A percentile compares a stretch with the other conserved stretches of the same genome.
Evolutionary conservation across 2,797 vertebrate genomes (phyloP).

Genomic region (Microtus obscurus): DNA sequence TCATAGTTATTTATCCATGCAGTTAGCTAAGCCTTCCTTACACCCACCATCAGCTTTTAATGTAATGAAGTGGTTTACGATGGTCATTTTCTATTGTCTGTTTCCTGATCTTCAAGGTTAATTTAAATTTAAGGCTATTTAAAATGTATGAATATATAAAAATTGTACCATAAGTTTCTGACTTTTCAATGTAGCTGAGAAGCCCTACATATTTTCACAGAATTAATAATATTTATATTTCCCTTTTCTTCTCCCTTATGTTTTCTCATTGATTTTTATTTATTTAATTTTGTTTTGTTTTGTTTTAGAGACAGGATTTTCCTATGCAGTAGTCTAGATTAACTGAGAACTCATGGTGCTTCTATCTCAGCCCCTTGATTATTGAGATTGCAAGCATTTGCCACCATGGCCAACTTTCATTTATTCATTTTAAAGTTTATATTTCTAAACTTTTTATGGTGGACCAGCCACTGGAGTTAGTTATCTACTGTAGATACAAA

Average conservation of each 20-base stretch:
- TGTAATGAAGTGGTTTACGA: slow-evolving; percentile 51
- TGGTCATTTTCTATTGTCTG: slow-evolving; percentile 18
- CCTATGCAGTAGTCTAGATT: neutral
- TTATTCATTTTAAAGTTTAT: slow-evolving; percentile 52
- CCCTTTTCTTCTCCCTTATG: neutral
- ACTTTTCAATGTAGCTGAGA: slow-evolving; percentile 45
- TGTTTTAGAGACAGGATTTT: neutral
- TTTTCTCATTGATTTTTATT: neutral
- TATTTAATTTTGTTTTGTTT: neutral
- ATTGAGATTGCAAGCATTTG: neutral
- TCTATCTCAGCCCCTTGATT: neutral
- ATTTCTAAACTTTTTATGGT: neutral
- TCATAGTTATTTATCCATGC: neutral
- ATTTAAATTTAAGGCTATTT: slow-evolving; percentile 60
- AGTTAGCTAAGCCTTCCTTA: slow-evolving; percentile 46
- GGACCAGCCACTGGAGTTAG: neutral
- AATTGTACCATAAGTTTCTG: neutral
- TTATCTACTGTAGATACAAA: neutral
- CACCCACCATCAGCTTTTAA: slow-evolving; percentile 33
- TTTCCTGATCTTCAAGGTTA: slow-evolving; percentile 25
- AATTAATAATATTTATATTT: slow-evolving; percentile 7
- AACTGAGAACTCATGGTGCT: neutral
- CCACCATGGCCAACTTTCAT: neutral
- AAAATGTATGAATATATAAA: slow-evolving; percentile 42
- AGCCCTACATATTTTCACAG: slow-evolving; percentile 8